Conservation (phyloP, 2,113 vertebrate species). For the Actenoides lindsayi region DNA sequence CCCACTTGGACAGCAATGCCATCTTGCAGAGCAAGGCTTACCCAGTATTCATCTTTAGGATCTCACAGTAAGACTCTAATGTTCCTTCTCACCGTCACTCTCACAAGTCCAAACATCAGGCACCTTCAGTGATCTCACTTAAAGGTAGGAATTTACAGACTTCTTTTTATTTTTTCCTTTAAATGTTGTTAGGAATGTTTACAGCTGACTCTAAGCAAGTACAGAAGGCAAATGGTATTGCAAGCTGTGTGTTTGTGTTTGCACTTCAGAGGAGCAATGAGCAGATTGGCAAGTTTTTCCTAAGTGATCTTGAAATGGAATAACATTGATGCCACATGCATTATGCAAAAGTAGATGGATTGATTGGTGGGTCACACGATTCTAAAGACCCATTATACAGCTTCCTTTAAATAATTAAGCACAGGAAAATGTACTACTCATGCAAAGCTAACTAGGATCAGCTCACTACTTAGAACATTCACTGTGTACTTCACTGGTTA, state of each 20-base stretch:
- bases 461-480: neutral
- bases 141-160: neutral
- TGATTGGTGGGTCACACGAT: constrained; percentile 34
- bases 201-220: neutral
- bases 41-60: fast-evolving
- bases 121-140: too few relatives aligned
- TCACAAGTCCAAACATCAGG: neutral
- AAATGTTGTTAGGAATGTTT: neutral
- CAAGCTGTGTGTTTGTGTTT: neutral
- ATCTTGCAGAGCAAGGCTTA: neutral
- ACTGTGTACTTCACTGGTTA: neutral
- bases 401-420: constrained; percentile 66
- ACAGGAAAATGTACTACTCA: neutral
- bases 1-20: neutral
- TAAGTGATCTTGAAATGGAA: constrained; percentile 39
- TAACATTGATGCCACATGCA: constrained; percentile 43
- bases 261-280: neutral
- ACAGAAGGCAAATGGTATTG: neutral
- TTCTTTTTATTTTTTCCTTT: neutral
- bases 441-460: neutral
- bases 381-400: constrained; percentile 30
- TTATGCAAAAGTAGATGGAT: constrained; percentile 58
- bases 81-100: fast-evolving
- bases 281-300: neutral
- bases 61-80: neutral